Percentiles rank a stretch among this genome's conserved stretches.
Conservation (phyloP, 2,113 vertebrate genomes). For the Sigmodon hispidus region DNA sequence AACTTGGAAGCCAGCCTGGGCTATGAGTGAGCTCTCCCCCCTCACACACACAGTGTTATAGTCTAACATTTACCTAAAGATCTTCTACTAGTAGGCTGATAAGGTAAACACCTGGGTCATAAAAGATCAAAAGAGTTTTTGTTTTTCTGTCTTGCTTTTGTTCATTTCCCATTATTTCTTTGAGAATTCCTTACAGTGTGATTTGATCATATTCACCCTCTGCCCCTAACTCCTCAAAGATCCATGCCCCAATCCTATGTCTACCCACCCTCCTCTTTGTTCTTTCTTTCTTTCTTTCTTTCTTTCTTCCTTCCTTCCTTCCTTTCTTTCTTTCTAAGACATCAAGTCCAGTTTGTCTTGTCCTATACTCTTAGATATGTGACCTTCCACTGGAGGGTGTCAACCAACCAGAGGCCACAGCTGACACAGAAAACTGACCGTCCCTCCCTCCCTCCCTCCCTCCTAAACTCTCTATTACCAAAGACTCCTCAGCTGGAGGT, state of each 20-base stretch:
- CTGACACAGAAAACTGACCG: not conserved
- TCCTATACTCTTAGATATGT: not conserved
- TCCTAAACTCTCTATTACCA: not conserved
- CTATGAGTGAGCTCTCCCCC: not conserved
- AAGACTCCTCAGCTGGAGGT: not conserved
- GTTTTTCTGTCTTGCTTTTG: not conserved
- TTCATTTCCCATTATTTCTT: not conserved
- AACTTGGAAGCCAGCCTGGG: not conserved
- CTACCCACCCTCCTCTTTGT: not conserved
- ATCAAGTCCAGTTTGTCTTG: not conserved
- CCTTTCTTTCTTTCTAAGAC: not conserved
- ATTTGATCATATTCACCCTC: not conserved
- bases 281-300: not conserved
- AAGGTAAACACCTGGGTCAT: not conserved
- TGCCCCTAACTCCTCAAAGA: not conserved
- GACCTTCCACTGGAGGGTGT: not conserved
- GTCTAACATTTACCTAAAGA: not conserved
- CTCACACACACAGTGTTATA: not conserved
- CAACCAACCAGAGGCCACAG: not conserved
- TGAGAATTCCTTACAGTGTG: not conserved
- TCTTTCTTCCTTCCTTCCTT: not conserved
- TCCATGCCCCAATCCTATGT: not conserved
- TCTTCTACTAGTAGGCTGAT: not conserved
- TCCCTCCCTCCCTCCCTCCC: not conserved
- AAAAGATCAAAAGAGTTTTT: not conserved